Percentiles rank a stretch among this genome's conserved stretches.
Conservation (phyloP, 2,113 vertebrate species). For the Recurvirostra avosetta region DNA sequence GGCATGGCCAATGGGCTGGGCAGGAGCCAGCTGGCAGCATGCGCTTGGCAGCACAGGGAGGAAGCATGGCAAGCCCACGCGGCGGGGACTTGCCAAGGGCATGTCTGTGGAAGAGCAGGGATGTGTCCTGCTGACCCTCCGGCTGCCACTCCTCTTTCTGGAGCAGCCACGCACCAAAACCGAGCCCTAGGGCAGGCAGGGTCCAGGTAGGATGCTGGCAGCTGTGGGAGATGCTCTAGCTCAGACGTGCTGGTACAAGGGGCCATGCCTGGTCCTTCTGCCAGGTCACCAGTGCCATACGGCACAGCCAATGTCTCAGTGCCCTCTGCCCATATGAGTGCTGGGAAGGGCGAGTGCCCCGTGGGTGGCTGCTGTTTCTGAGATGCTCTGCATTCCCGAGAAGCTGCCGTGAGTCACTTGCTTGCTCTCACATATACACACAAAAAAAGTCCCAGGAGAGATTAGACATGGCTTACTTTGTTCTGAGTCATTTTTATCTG, state of each 20-base stretch:
- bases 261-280: not conserved
- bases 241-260: not conserved
- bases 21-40: not conserved
- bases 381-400: not conserved
- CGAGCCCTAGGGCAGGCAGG: not conserved
- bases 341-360: not conserved
- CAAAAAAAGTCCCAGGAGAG: not conserved
- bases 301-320: not conserved
- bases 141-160: not conserved
- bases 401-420: not conserved
- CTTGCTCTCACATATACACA: not conserved
- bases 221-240: not conserved
- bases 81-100: not conserved
- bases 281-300: fast-evolving
- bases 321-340: not conserved
- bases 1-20: not conserved
- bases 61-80: not conserved
- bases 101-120: not conserved
- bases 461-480: not conserved
- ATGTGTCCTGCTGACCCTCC: not conserved
- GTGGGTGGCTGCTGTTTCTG: not conserved
- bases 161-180: not conserved
- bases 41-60: fast-evolving
- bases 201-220: not conserved
- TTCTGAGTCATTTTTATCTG: not conserved